Conservation (phyloP, 2,888 invertebrate species). For the Danaus chrysippus region DNA sequence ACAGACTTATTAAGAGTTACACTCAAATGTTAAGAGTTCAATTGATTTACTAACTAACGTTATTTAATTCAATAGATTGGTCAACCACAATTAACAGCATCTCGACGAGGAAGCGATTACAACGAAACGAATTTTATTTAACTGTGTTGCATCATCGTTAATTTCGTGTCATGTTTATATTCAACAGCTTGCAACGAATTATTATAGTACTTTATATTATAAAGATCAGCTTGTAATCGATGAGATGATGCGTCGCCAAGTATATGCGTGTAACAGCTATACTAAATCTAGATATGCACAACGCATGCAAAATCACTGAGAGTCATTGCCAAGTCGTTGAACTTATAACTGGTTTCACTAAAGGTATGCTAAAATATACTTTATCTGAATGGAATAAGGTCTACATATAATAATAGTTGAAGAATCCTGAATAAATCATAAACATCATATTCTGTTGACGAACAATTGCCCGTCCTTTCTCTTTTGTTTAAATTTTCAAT, state of each 20-base stretch:
- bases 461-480: slow-evolving; percentile 15
- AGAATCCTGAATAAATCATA: slow-evolving; percentile 21
- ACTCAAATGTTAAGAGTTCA: too few species aligned
- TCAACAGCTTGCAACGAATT: not conserved
- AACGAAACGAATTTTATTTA: not conserved
- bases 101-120: not conserved
- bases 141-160: not conserved
- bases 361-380: slow-evolving; percentile 13
- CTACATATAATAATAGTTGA: slow-evolving; percentile 7
- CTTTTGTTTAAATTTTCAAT: slow-evolving; percentile 15
- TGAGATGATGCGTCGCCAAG: not conserved
- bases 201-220: not conserved
- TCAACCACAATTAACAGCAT: not conserved
- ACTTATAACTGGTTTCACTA: slow-evolving; percentile 28
- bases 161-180: not conserved
- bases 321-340: slow-evolving; percentile 37
- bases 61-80: too few species aligned
- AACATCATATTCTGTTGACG: slow-evolving; percentile 14
- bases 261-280: slow-evolving; percentile 4
- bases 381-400: slow-evolving; percentile 11
- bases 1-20: too few species aligned
- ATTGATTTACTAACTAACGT: too few species aligned
- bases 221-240: not conserved
- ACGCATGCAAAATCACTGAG: slow-evolving; percentile 39
- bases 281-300: slow-evolving; percentile 39